Evolutionary conservation across 2,888 invertebrate genomes (phyloP), one percentile per base, ranked within the genome.

Genomic region (Dryobota labecula): DNA sequence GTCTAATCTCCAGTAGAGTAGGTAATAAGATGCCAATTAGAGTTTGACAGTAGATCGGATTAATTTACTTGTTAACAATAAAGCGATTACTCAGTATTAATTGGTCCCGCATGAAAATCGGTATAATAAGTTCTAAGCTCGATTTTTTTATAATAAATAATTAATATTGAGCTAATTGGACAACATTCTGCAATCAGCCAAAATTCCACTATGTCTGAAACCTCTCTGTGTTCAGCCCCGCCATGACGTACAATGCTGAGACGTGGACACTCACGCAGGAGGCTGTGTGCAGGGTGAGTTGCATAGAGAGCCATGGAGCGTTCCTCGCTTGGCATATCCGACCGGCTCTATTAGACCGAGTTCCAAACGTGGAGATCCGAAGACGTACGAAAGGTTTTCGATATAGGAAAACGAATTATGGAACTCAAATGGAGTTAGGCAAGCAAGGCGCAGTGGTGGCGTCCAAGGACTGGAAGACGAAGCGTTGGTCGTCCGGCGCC

Each of bases 1-100:
- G 73, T 73, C 61, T 65, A 57, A 65, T 82, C 57, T 54, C 56
- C 65, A 72, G 63, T 66, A 78, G 57, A 72, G 58, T 66, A 75
- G 54, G 85, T 84, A 86, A 88, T 84, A 86, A 84, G 86, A 87
- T 84, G 81, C 89, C 88, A 89, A 89, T 89, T 88, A 89, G 76
- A 69, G 73, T 78, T 82, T 70, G 76, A 82, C 69, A 70, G 71
- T 63, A 75, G 76, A 83, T 82, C 73, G 80, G 82, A 85, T 89
- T 87, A 86, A 86, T 86, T 85, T 81, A 76, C 81, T 86, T 77
- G 84, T 80, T 79, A 66, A 61, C 63, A 73, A 72, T 74, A 82
- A 80, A 72, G 51, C 71, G 65, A 81, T 73, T 75, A 72, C 30
- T 65, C 64, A 43, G 56, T 72, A 71, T 62, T 78, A 77, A 80